Percentiles rank a stretch among this genome's conserved stretches.
Evolutionary conservation across 2,797 vertebrate species (phyloP).

Genomic region (Eulemur mongoz): DNA sequence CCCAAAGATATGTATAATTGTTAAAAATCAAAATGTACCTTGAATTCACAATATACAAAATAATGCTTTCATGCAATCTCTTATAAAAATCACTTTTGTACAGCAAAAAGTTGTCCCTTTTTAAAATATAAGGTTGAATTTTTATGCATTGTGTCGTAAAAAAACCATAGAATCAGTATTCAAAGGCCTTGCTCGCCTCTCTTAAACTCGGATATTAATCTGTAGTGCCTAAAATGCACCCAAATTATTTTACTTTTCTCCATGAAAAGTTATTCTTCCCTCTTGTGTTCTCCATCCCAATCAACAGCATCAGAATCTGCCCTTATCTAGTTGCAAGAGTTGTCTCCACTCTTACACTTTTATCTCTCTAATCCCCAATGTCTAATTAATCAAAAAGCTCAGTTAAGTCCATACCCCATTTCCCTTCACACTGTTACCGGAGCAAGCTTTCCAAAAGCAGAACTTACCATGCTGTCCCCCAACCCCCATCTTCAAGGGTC

Average conservation of each 20-base stretch:
- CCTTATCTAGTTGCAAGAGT: neutral
- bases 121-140: neutral
- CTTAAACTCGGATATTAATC: neutral
- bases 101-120: neutral
- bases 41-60: neutral
- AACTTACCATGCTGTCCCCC: neutral
- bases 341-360: too few relatives aligned
- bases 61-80: neutral
- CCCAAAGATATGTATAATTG: neutral
- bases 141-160: neutral
- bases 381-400: neutral
- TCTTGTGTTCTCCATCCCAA: neutral
- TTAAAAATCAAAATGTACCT: slow-evolving; percentile 24
- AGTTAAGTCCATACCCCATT: neutral
- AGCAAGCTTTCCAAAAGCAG: neutral
- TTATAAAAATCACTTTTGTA: neutral
- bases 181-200: neutral
- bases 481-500: neutral
- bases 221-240: neutral
- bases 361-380: neutral
- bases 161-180: neutral
- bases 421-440: neutral
- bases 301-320: neutral
- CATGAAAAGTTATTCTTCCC: neutral
- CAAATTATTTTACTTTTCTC: neutral